phyloP scores from a whole-genome alignment of 2,113 vertebrate species.

The Vidua chalybeata region DNA sequence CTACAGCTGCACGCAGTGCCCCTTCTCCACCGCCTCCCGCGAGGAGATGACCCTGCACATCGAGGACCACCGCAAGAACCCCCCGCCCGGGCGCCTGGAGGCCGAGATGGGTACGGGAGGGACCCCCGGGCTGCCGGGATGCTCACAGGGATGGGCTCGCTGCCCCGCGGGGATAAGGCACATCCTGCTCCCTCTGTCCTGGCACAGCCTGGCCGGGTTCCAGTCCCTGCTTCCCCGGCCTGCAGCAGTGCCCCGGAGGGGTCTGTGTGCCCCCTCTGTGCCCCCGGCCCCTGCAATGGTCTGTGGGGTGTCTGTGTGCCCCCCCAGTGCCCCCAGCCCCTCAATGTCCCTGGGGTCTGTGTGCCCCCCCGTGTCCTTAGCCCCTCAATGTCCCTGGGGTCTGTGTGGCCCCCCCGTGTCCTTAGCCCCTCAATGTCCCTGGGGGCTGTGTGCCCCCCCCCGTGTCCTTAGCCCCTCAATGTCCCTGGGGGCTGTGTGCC shows the following conservation, averaged over 20 bases:
- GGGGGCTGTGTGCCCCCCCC: not conserved
- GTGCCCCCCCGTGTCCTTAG: not conserved
- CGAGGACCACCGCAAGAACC: conserved; percentile 79
- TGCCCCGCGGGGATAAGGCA: accelerated
- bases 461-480: too few species aligned
- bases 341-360: too few species aligned
- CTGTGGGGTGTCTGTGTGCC: not conserved
- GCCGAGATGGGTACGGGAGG: conserved; percentile 59
- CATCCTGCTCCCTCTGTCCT: not conserved
- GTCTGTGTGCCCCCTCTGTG: not conserved
- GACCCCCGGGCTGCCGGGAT: not conserved
- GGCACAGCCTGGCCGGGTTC: accelerated
- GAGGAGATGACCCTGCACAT: conserved; percentile 89
- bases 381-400: too few species aligned
- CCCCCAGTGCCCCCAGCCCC: not conserved
- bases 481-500: not conserved
- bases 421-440: too few species aligned
- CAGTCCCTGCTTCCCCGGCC: not conserved
- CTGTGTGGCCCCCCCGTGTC: not conserved
- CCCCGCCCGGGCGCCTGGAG: conserved; percentile 42
- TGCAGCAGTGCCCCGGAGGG: not conserved
- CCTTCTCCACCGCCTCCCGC: conserved; percentile 78
- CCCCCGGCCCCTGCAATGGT: too few species aligned
- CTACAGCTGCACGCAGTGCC: conserved; percentile 91
- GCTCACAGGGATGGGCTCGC: accelerated